These are phyloP conservation scores for Malurus elegans DNA, from an alignment of 2,113 vertebrate species.

Conservation along the genomic window DNA sequence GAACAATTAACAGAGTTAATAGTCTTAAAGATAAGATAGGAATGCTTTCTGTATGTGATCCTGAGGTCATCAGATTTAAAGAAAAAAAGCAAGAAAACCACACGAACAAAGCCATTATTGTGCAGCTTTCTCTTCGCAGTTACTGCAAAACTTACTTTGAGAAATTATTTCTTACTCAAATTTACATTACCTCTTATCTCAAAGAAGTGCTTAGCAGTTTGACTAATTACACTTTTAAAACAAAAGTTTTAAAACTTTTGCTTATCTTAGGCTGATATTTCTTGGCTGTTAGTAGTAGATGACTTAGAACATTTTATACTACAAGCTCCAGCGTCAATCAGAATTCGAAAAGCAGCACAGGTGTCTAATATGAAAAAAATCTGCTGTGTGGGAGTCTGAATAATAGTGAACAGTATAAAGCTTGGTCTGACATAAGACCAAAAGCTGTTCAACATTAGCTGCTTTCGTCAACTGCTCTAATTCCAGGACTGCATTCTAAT, in stretches of 20 bases:
- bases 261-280: not conserved
- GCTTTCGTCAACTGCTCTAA: not conserved
- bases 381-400: not conserved
- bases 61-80: slow-evolving; percentile 38
- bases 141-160: not conserved
- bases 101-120: not conserved
- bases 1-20: slow-evolving; percentile 63
- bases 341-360: not conserved
- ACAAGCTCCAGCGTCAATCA: not conserved
- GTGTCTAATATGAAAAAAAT: not conserved
- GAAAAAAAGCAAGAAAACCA: not conserved
- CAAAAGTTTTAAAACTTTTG: not conserved
- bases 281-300: not conserved
- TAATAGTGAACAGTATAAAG: not conserved
- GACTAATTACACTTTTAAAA: not conserved
- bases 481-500: not conserved
- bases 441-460: not conserved
- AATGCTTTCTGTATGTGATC: slow-evolving; percentile 41
- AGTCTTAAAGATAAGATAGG: slow-evolving; percentile 70
- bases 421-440: not conserved
- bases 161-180: not conserved
- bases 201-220: not conserved
- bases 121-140: not conserved
- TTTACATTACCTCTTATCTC: not conserved
- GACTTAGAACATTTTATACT: not conserved